phyloP scores from a whole-genome alignment of 2,797 vertebrate species.

The Myotis myotis region DNA sequence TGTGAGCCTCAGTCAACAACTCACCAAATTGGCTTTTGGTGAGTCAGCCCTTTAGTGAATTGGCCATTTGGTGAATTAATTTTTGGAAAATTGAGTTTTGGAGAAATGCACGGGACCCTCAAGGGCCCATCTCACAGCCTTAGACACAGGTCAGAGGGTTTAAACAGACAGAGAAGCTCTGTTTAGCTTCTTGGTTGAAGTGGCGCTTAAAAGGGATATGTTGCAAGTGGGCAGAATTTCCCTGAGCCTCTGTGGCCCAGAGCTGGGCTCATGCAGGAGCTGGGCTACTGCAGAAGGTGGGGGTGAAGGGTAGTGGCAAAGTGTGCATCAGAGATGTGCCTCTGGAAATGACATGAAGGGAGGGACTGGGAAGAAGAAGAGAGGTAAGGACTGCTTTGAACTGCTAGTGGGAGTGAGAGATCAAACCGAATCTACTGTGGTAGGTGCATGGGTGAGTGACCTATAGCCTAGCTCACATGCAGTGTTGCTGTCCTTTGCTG shows the following conservation, averaged over 20 bases:
- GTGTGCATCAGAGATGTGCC: neutral
- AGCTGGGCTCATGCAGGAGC: neutral
- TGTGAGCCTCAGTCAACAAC: neutral
- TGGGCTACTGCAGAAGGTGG: neutral
- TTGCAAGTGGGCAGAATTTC: neutral
- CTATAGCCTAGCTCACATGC: neutral
- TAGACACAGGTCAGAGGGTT: too few relatives aligned
- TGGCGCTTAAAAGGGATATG: neutral
- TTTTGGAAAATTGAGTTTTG: conserved; percentile 15
- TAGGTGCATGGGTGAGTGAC: neutral
- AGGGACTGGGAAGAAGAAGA: neutral
- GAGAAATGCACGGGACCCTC: neutral
- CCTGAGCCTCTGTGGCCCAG: rapidly evolving
- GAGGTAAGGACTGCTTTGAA: neutral
- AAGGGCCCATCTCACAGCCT: neutral
- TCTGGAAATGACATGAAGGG: neutral
- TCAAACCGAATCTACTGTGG: neutral
- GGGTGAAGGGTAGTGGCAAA: neutral
- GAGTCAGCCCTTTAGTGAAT: neutral
- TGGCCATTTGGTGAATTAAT: neutral
- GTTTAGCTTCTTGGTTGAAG: neutral
- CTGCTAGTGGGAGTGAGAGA: neutral
- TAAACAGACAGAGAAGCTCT: neutral
- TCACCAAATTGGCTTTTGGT: neutral
- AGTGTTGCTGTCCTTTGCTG: neutral